Conservation (phyloP, 2,797 vertebrate species). For the Sebastes trivittatus region DNA sequence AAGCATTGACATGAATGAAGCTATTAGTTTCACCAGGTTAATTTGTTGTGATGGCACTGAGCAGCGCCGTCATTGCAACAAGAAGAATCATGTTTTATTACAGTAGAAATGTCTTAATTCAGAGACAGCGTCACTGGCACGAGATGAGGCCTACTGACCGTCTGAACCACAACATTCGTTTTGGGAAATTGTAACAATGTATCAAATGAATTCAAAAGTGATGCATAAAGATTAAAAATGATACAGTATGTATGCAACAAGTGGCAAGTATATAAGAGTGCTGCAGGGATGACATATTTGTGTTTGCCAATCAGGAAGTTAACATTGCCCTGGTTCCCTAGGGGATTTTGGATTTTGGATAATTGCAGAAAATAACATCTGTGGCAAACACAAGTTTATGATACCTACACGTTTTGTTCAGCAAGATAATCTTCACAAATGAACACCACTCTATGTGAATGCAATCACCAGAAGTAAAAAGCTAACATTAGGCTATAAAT, state of each 20-base stretch:
- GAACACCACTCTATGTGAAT: not conserved
- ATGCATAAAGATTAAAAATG: not conserved
- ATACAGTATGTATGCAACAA: not conserved
- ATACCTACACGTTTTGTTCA: no score
- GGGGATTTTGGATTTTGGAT: not conserved
- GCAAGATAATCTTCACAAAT: no score
- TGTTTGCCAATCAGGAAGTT: not conserved
- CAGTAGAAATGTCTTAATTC: slow-evolving; percentile 1
- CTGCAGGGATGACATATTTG: not conserved
- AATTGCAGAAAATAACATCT: not conserved
- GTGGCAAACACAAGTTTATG: not conserved
- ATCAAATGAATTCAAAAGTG: not conserved
- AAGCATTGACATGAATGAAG: slow-evolving; percentile 49
- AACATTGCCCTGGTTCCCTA: not conserved
- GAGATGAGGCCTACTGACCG: not conserved
- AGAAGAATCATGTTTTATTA: not conserved
- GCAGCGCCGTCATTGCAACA: slow-evolving; percentile 9
- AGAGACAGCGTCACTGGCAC: not conserved
- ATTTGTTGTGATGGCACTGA: slow-evolving; percentile 24
- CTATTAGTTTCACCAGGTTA: slow-evolving; percentile 35
- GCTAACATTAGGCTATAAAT: not conserved
- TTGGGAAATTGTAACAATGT: not conserved
- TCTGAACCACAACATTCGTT: not conserved
- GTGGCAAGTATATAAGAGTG: not conserved
- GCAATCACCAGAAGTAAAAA: not conserved